Base-by-base conservation (phyloP, 2,888 invertebrate genomes). In the Pristionchus arcanus region DNA sequence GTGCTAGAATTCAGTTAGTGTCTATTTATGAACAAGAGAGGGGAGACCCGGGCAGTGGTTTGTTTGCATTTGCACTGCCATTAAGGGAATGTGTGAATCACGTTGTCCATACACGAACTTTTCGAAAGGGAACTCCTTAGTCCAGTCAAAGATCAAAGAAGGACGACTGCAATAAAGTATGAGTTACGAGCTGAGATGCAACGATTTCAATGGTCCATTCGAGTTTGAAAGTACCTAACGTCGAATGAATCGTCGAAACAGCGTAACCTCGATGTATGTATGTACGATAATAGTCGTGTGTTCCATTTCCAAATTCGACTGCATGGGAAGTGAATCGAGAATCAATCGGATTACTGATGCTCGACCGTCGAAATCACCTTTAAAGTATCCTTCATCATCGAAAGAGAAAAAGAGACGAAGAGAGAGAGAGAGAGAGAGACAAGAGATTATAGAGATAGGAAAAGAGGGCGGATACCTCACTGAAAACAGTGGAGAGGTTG, bases 311-410 rank as follows among this genome's bases (percentile, higher is more conserved):
- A 28, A 28, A 66, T 66, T 66, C 59, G 28, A 66, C 66, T 66
- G 13, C 28, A 28, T 25, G 13, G 28, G 28, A 66, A 66, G 66
- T 66, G 66, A 66, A 66, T n/a, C n/a, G 28, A 28, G 28, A 28
- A 28, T 68, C n/a, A 74, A 74, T 74, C 37, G 34, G 74, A 25
- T 74, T 74, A 74, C 74, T 31, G 59, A 21, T 59, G 21, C 21
- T 59, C 59, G 59, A 59, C 59, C 13, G 59, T 21, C 37, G 19
- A 13, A 21, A 74, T 74, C 74, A 74, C 74, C 28, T 74, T 74
- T 74, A 74, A 74, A 74, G 74, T 34, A 74, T 74, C 74, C 74
- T 25, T 34, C 74, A 74, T 74, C 74, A 74, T 74, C 16, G 71
- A 21, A n/a, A n/a, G n/a, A 37, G 37, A 37, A 37, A 74, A 34